A percentile compares a stretch with the other conserved stretches of the same genome.
Evolutionary conservation across 2,113 vertebrate species (phyloP).

Genomic region (Meles meles): DNA sequence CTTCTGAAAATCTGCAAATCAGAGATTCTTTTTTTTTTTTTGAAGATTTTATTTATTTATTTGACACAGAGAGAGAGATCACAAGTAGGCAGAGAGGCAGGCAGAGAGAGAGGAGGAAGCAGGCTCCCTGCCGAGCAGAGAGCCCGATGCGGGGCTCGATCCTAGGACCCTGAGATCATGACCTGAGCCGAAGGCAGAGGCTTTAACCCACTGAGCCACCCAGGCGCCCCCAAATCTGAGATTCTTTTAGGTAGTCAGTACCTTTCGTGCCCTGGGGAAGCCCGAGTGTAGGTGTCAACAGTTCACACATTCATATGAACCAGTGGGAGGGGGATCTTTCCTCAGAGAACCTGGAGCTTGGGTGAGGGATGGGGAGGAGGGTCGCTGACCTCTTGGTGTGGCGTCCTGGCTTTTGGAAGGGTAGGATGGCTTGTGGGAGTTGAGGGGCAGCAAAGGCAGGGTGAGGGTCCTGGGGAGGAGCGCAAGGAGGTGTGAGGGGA

Average conservation of each 20-base stretch:
- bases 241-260: background rate
- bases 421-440: background rate
- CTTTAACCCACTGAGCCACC: too few species aligned
- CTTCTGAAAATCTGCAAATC: background rate
- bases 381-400: background rate
- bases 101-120: too few species aligned
- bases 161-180: too few species aligned
- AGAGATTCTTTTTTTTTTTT: background rate
- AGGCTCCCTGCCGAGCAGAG: too few species aligned
- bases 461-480: background rate
- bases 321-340: background rate
- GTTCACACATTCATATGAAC: background rate
- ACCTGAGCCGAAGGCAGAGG: too few species aligned
- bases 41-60: too few species aligned
- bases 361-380: background rate
- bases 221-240: too few species aligned
- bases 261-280: background rate
- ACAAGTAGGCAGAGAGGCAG: too few species aligned
- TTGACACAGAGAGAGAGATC: too few species aligned
- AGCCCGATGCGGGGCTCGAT: too few species aligned
- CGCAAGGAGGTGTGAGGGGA: background rate
- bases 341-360: background rate
- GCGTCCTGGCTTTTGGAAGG: background rate
- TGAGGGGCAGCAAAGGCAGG: background rate
- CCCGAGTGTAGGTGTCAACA: background rate